Percentiles rank a stretch among this genome's conserved stretches.
Conservation (phyloP, 2,797 vertebrate genomes). For the Eulemur coronatus region DNA sequence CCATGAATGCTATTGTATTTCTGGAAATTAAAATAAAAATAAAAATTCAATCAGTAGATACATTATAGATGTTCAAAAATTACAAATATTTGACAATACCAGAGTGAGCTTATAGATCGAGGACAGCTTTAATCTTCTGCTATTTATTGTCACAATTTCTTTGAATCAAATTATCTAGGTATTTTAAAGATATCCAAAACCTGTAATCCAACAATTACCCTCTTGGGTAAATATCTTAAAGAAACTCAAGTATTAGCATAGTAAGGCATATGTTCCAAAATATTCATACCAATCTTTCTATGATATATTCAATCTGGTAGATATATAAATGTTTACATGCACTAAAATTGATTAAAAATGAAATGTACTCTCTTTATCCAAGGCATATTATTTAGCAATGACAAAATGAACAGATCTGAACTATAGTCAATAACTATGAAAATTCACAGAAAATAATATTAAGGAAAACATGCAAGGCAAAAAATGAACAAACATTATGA, state of each 20-base stretch:
- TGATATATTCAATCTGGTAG: background rate
- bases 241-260: background rate
- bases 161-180: background rate
- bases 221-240: background rate
- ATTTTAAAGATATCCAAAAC: background rate
- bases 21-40: background rate
- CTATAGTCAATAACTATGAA: background rate
- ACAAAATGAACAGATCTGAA: background rate
- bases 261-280: background rate
- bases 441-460: background rate
- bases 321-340: background rate
- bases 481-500: background rate
- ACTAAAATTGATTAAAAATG: background rate
- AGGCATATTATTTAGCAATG: background rate
- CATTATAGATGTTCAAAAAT: background rate
- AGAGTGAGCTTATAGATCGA: background rate
- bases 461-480: background rate
- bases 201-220: background rate
- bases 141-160: background rate
- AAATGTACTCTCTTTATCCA: background rate
- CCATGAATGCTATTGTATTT: background rate
- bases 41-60: background rate
- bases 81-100: background rate
- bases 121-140: background rate
- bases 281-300: background rate